These are phyloP conservation scores for Drosophila pullipes DNA, from an alignment of 2,888 invertebrate species.

Conservation along the genomic window DNA sequence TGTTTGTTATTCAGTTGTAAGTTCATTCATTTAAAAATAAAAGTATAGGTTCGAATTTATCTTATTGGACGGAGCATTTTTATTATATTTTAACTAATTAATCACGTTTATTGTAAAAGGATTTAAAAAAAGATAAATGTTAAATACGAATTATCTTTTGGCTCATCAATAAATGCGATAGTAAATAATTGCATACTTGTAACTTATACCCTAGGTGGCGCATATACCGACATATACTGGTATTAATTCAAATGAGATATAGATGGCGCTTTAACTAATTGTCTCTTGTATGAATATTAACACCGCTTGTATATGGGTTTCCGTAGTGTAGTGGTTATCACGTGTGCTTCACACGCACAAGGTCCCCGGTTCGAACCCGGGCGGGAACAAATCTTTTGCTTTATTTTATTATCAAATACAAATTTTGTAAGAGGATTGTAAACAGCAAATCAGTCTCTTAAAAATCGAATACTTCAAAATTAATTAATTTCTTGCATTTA, in stretches of 20 bases:
- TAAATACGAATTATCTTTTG: neutral
- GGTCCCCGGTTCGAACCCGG: slow-evolving; percentile 85
- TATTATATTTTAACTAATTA: neutral
- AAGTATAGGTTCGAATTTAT: neutral
- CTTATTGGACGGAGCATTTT: neutral
- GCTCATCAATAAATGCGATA: neutral
- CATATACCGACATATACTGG: neutral
- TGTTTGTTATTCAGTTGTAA: slow-evolving; percentile 69
- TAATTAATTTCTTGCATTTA: neutral
- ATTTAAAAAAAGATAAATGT: neutral
- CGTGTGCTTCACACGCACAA: slow-evolving; percentile 85
- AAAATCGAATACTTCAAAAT: neutral
- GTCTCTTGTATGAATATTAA: rapidly evolving
- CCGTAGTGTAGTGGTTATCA: slow-evolving; percentile 85
- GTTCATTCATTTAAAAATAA: slow-evolving; percentile 33
- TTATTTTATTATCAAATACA: neutral
- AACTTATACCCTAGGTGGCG: slow-evolving; percentile 14
- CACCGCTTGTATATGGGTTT: slow-evolving; percentile 52
- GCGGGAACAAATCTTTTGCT: slow-evolving; percentile 76
- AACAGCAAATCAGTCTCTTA: neutral
- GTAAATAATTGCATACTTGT: neutral
- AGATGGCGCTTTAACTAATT: slow-evolving; percentile 43
- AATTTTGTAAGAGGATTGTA: neutral
- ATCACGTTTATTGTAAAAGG: neutral
- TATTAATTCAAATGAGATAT: neutral